A percentile compares a stretch with the other conserved stretches of the same genome.
Evolutionary conservation across 2,113 vertebrate genomes (phyloP).

Genomic region (Ptilorrhoa leucosticta): DNA sequence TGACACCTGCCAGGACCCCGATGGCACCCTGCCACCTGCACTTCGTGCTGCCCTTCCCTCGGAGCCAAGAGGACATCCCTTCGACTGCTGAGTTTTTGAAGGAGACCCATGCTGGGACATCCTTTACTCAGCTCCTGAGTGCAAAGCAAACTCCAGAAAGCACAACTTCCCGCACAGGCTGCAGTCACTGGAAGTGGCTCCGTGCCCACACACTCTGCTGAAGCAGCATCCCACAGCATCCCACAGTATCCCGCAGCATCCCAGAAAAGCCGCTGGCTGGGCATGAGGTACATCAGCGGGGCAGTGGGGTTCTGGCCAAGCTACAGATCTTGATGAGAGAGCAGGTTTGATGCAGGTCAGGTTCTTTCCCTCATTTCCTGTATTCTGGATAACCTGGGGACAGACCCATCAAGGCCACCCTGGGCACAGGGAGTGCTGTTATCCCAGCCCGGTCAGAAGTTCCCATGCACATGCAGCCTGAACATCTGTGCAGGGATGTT

Average conservation of each 20-base stretch:
- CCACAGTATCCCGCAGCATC: not conserved
- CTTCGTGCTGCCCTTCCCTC: not conserved
- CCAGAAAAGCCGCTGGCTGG: not conserved
- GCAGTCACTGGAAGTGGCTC: not conserved
- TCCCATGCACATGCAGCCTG: rapidly evolving
- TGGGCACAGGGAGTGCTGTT: rapidly evolving
- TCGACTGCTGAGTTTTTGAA: not conserved
- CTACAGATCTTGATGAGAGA: not conserved
- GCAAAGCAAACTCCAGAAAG: not conserved
- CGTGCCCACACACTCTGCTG: rapidly evolving
- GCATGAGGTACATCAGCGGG: not conserved
- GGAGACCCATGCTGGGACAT: not conserved
- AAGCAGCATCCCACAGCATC: not conserved
- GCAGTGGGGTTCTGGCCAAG: not conserved
- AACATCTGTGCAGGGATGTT: not conserved
- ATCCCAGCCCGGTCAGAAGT: not conserved
- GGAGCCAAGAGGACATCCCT: not conserved
- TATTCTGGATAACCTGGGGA: too few species aligned
- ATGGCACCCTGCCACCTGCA: not conserved
- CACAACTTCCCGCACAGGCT: rapidly evolving
- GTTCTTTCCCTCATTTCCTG: not conserved
- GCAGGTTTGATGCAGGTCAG: rapidly evolving
- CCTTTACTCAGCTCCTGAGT: not conserved
- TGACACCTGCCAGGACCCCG: not conserved
- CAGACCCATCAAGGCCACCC: not conserved